Percentiles rank a stretch among this genome's conserved stretches.
These are phyloP conservation scores for Lerista edwardsae DNA, from an alignment of 2,797 vertebrate species.

Conservation along the genomic window DNA sequence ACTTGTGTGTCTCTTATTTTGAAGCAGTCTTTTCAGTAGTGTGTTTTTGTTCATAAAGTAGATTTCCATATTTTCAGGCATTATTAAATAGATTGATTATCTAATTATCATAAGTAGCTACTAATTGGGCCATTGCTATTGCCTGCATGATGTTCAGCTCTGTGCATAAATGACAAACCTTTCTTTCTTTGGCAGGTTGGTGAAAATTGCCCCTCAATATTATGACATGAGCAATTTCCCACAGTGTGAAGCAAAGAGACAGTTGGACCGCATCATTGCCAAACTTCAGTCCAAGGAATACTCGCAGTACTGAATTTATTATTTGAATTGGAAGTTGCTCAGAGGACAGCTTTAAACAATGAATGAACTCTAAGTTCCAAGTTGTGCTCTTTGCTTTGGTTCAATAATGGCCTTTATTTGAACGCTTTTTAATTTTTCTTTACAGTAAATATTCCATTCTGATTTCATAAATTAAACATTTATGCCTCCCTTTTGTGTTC, in stretches of 20 bases:
- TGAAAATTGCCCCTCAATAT: constrained; percentile 96
- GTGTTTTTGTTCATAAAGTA: neutral
- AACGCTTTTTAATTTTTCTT: constrained; percentile 89
- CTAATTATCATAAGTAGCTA: neutral
- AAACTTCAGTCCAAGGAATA: constrained; percentile 97
- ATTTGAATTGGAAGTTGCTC: constrained; percentile 78
- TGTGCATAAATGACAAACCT: constrained; percentile 57
- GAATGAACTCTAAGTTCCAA: constrained; percentile 80
- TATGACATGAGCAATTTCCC: constrained; percentile 99
- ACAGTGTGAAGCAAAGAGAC: constrained; percentile 96
- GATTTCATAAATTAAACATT: constrained; percentile 89
- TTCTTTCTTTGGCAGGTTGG: constrained; percentile 85
- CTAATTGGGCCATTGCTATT: constrained; percentile 20
- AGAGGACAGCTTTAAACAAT: constrained; percentile 81
- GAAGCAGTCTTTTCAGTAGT: neutral
- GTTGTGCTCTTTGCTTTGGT: constrained; percentile 86
- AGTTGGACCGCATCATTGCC: constrained; percentile 95
- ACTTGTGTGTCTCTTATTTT: neutral
- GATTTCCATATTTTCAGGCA: constrained; percentile 15
- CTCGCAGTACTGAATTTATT: constrained; percentile 88
- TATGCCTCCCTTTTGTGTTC: constrained; percentile 87
- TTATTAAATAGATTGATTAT: constrained; percentile 18
- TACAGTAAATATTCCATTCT: constrained; percentile 89
- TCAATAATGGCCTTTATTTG: constrained; percentile 87
- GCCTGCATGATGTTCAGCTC: constrained; percentile 28